Conservation (phyloP, 2,888 invertebrate species). For the Eupithecia tripunctaria region DNA sequence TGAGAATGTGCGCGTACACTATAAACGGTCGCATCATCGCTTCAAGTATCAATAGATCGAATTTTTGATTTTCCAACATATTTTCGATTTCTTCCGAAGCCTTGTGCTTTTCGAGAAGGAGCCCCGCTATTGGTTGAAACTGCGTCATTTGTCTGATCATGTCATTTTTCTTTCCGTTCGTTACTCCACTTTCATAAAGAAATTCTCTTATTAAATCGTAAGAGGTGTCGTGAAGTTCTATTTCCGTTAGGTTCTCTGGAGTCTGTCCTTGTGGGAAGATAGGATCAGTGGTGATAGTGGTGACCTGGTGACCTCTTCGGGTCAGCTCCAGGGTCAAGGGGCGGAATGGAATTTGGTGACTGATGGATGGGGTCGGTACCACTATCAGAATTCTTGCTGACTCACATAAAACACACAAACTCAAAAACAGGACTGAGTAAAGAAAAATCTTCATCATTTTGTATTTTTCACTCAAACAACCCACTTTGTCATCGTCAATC, state of each 20-base stretch:
- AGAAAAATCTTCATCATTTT: background rate
- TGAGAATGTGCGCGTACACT: constrained; percentile 42
- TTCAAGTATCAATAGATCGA: constrained; percentile 47
- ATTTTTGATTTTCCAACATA: constrained; percentile 35
- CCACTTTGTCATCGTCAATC: background rate
- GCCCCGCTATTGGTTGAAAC: constrained; percentile 9
- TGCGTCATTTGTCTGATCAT: constrained; percentile 21
- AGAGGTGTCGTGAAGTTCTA: constrained; percentile 57
- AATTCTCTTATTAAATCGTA: constrained; percentile 48
- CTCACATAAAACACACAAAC: constrained; percentile 25
- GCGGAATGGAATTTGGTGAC: constrained; percentile 75
- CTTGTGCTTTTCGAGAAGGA: constrained; percentile 14
- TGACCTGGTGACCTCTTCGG: constrained; percentile 74
- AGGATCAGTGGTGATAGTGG: constrained; percentile 71
- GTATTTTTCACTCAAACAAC: background rate
- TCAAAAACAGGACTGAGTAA: background rate
- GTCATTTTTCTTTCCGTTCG: constrained; percentile 22
- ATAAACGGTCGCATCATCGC: constrained; percentile 39
- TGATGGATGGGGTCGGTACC: constrained; percentile 69
- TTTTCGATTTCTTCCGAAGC: constrained; percentile 28
- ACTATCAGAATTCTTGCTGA: constrained; percentile 52
- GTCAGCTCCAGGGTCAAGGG: constrained; percentile 68
- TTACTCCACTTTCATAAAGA: constrained; percentile 23
- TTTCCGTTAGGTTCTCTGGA: constrained; percentile 66
- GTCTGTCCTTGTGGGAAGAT: constrained; percentile 53